A percentile compares a stretch with the other conserved stretches of the same genome.
phyloP scores from a whole-genome alignment of 2,888 invertebrate genomes.

The Drosophila helvetica region DNA sequence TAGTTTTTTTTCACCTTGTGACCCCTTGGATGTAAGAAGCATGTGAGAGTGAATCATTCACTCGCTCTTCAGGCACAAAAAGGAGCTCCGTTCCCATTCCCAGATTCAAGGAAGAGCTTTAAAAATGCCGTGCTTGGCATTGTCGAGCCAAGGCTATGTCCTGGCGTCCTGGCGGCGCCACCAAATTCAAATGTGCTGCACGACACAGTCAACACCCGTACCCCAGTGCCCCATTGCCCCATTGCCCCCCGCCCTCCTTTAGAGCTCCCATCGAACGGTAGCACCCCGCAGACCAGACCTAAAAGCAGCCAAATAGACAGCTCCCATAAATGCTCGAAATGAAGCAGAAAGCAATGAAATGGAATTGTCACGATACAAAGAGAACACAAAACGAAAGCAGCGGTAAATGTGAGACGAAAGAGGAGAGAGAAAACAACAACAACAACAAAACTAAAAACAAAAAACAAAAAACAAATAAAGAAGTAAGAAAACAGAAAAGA shows the following conservation, averaged over 20 bases:
- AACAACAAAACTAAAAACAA: slow-evolving; percentile 15
- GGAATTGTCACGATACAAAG: slow-evolving; percentile 75
- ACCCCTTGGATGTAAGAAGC: not conserved
- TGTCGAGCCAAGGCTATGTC: slow-evolving; percentile 65
- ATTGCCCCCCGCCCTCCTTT: too few relatives aligned
- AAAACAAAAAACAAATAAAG: slow-evolving; percentile 10
- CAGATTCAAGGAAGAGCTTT: slow-evolving; percentile 57
- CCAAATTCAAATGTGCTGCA: slow-evolving; percentile 67
- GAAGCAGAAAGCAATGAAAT: slow-evolving; percentile 75
- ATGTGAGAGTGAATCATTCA: not conserved
- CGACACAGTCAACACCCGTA: slow-evolving; percentile 52
- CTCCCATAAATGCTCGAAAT: slow-evolving; percentile 77
- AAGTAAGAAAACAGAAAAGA: slow-evolving; percentile 30
- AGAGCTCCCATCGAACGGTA: not conserved
- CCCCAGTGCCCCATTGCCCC: not conserved
- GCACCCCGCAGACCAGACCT: slow-evolving; percentile 2
- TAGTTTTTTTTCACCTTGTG: not conserved
- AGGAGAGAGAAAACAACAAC: slow-evolving; percentile 19
- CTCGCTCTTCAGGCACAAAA: too few relatives aligned
- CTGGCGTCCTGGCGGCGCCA: slow-evolving; percentile 70
- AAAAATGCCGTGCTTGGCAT: slow-evolving; percentile 55
- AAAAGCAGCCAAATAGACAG: slow-evolving; percentile 60
- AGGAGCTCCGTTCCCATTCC: not conserved
- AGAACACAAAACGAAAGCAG: slow-evolving; percentile 18
- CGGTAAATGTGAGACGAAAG: slow-evolving; percentile 10